Percentiles rank a stretch among this genome's conserved stretches.
Evolutionary conservation across 1,140 invertebrate species (phyloP).

Genomic region (Ephestia elutella): DNA sequence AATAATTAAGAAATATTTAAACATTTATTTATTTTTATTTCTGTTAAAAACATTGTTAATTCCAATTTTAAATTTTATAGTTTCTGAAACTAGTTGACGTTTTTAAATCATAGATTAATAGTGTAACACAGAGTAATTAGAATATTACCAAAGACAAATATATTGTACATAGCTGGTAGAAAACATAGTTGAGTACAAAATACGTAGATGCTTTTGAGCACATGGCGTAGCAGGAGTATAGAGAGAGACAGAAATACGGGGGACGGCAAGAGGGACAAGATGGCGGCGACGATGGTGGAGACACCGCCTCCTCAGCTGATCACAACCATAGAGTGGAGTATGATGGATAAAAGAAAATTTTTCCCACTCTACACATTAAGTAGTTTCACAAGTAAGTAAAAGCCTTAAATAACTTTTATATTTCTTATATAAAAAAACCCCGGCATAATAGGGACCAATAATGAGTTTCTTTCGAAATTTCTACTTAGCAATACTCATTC

Average conservation of each 20-base stretch:
- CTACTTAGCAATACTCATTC: too few relatives aligned
- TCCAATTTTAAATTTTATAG: conserved; percentile 27
- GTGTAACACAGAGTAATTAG: conserved; percentile 6
- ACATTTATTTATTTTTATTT: conserved; percentile 27
- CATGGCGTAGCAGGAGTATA: conserved; percentile 33
- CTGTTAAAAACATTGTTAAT: conserved; percentile 18
- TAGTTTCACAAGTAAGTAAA: conserved; percentile 63
- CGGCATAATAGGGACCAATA: too few relatives aligned
- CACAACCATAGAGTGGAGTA: conserved; percentile 97
- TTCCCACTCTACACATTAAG: conserved; percentile 92
- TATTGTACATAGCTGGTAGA: conserved; percentile 15
- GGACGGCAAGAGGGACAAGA: conserved; percentile 23
- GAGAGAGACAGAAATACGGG: conserved; percentile 14
- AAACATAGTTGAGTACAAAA: conserved; percentile 16
- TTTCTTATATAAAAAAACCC: background rate
- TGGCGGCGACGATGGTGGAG: conserved; percentile 71
- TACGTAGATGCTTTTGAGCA: conserved; percentile 40
- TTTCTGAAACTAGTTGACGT: conserved; percentile 12
- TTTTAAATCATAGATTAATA: conserved; percentile 16
- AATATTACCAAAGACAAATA: conserved; percentile 39
- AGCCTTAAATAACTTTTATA: background rate
- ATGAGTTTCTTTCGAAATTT: too few relatives aligned
- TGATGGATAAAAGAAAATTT: conserved; percentile 98
- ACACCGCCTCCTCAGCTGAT: conserved; percentile 79
- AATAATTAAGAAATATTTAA: conserved; percentile 13